These are phyloP conservation scores for Schizopygopsis malacanthus DNA, from an alignment of 2,797 vertebrate species.

Conservation along the genomic window DNA sequence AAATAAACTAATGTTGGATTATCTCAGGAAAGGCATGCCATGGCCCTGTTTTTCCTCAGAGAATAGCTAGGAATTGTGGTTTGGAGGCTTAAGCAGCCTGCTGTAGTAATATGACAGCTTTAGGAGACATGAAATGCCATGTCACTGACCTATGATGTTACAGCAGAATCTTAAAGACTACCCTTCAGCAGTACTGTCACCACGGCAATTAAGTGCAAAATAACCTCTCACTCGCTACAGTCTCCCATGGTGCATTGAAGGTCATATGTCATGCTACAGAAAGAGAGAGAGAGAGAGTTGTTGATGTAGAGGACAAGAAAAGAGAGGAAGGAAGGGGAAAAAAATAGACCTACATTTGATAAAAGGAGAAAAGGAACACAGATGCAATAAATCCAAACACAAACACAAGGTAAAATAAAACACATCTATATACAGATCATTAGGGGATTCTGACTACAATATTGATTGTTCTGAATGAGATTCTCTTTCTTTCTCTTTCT, in stretches of 20 bases:
- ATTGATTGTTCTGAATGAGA: conserved; percentile 26
- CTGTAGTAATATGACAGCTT: conserved; percentile 38
- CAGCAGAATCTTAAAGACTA: conserved; percentile 54
- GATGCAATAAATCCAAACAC: conserved; percentile 25
- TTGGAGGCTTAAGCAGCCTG: conserved; percentile 31
- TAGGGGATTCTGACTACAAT: conserved; percentile 16
- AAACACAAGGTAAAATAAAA: conserved; percentile 1
- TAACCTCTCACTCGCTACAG: conserved; percentile 56
- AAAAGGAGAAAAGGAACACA: conserved; percentile 7
- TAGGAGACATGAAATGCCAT: conserved; percentile 56
- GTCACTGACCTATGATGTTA: conserved; percentile 58
- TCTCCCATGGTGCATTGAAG: conserved; percentile 52
- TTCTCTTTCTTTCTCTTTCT: conserved; percentile 26
- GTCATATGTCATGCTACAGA: conserved; percentile 40
- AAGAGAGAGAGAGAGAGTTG: not conserved
- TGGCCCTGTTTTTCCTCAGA: conserved; percentile 1
- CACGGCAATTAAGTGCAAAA: conserved; percentile 54
- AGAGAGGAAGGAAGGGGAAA: not conserved
- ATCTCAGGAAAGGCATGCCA: not conserved
- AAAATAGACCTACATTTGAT: conserved; percentile 12
- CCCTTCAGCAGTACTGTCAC: conserved; percentile 51
- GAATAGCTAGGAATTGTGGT: not conserved
- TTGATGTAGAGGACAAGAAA: conserved; percentile 21
- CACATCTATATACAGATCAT: conserved; percentile 23
- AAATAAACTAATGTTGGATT: not conserved